phyloP scores from a whole-genome alignment of 2,113 vertebrate species.

The Carollia perspicillata region DNA sequence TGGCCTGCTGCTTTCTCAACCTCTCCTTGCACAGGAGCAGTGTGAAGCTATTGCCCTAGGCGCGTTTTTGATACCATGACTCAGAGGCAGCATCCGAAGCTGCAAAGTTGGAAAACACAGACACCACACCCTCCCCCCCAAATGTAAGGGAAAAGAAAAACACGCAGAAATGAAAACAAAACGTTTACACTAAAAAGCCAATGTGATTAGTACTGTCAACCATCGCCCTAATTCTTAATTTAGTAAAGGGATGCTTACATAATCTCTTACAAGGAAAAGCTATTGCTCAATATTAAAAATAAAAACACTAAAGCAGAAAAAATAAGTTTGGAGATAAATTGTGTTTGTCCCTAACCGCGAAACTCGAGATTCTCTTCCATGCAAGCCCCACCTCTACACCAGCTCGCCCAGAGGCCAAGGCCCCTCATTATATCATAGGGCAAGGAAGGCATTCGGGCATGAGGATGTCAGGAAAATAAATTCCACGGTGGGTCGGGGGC shows the following conservation, averaged over 20 bases:
- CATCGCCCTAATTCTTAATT: not conserved
- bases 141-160: not conserved
- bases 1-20: slow-evolving; percentile 28
- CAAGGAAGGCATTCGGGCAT: not conserved
- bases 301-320: not conserved
- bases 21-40: not conserved
- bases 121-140: not conserved
- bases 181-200: not conserved
- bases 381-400: not conserved
- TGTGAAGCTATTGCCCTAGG: not conserved
- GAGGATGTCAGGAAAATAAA: not conserved
- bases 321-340: not conserved
- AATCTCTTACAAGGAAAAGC: not conserved
- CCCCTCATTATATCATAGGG: not conserved
- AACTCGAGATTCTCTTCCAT: not conserved
- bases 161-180: not conserved
- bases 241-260: not conserved
- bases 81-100: not conserved
- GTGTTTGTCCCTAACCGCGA: not conserved
- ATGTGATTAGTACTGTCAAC: not conserved
- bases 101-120: not conserved
- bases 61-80: not conserved
- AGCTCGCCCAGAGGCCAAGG: not conserved
- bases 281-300: not conserved
- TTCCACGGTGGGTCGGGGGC: not conserved